Conservation (phyloP, 2,797 vertebrate species). For the Kryptopterus vitreolus region DNA sequence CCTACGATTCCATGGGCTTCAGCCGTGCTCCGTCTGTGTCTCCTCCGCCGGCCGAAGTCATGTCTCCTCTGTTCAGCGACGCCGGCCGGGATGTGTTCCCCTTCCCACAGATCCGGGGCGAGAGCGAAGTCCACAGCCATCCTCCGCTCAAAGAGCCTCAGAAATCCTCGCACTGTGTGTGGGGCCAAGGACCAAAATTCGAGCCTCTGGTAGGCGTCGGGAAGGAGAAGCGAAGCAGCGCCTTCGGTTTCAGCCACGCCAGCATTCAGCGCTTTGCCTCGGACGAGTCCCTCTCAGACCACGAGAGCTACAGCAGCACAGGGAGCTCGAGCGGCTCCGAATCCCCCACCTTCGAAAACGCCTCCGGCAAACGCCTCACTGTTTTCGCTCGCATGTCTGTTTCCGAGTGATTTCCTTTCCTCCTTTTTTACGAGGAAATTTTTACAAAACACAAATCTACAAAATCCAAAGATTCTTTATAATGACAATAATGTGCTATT, state of each 20-base stretch:
- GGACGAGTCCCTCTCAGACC: constrained; percentile 79
- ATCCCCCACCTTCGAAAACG: constrained; percentile 78
- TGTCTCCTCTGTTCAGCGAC: constrained; percentile 72
- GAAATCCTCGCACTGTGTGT: constrained; percentile 71
- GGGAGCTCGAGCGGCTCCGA: constrained; percentile 78
- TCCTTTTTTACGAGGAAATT: not conserved
- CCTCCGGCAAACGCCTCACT: constrained; percentile 72
- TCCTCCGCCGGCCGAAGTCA: constrained; percentile 73
- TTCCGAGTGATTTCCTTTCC: constrained; percentile 72
- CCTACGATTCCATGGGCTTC: constrained; percentile 72
- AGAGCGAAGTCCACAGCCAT: constrained; percentile 68
- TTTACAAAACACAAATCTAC: constrained; percentile 12
- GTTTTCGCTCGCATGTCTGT: constrained; percentile 83
- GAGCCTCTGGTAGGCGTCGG: constrained; percentile 44
- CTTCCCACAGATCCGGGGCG: constrained; percentile 63
- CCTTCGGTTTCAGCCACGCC: constrained; percentile 17
- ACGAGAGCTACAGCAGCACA: constrained; percentile 82
- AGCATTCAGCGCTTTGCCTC: constrained; percentile 78
- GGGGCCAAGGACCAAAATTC: constrained; percentile 74
- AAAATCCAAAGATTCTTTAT: constrained; percentile 23
- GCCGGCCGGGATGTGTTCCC: constrained; percentile 64
- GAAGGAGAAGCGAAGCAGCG: constrained; percentile 56
- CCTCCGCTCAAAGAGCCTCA: constrained; percentile 67
- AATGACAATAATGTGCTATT: constrained; percentile 61
- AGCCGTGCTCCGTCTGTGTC: constrained; percentile 78